phyloP scores from a whole-genome alignment of 2,113 vertebrate species.

The Oriolus oriolus region DNA sequence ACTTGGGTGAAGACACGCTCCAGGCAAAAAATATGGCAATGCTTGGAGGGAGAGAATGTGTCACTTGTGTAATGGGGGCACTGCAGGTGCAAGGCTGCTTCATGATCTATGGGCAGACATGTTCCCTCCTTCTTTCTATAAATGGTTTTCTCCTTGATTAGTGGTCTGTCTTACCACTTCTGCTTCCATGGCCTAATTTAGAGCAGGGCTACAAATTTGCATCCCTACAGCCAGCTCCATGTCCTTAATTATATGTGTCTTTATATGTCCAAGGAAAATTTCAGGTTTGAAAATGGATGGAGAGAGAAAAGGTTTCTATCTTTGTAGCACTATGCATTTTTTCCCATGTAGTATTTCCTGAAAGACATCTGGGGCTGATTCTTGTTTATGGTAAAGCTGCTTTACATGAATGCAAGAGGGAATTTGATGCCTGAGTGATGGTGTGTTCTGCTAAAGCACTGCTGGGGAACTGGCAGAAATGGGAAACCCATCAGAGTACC shows the following conservation, averaged over 20 bases:
- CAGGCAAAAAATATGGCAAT: background rate
- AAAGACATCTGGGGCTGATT: constrained; percentile 8
- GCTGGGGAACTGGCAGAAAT: background rate
- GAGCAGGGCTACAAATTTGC: constrained; percentile 17
- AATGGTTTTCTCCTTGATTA: constrained; percentile 15
- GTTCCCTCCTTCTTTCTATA: background rate
- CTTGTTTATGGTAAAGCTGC: background rate
- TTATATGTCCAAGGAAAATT: constrained; percentile 39
- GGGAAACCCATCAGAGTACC: background rate
- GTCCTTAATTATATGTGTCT: constrained; percentile 46
- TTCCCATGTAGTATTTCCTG: background rate
- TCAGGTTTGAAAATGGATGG: constrained; percentile 46
- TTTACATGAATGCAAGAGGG: background rate
- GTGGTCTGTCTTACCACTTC: background rate
- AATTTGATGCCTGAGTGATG: background rate
- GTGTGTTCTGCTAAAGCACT: background rate
- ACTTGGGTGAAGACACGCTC: background rate
- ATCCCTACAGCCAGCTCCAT: background rate
- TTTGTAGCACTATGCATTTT: constrained; percentile 21
- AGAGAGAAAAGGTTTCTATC: constrained; percentile 27
- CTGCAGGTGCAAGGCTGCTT: background rate
- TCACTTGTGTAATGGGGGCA: background rate
- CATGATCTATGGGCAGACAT: background rate
- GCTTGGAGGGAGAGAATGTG: background rate
- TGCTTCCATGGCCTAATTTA: background rate